Evolutionary conservation across 2,888 invertebrate species (phyloP), one percentile per base, ranked within the genome.

Genomic region (Platerodrilus igneus): DNA sequence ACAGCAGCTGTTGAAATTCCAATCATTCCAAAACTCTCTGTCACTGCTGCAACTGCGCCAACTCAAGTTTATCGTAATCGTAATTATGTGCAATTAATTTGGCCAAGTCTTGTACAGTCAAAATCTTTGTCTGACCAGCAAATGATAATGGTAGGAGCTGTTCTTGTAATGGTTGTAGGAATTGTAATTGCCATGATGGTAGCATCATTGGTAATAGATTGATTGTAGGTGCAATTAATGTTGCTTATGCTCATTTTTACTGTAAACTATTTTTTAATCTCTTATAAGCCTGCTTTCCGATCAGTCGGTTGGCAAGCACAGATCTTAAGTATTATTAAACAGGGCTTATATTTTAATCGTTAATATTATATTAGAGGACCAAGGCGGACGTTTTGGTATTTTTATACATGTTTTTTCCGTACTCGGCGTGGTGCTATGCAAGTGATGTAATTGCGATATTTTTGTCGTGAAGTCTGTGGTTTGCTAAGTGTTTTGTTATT

Each of bases 81-180:
- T 28, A 50, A 28, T 29, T 42, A 42, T 27, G 32, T 52, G 8
- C 45, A 50, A 13, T 39, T 44, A 6, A 34, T 50, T n/a, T 48
- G 48, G 45, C 38, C 50, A 3, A 50, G 45, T 8, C 19, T 48
- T 29, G 32, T 33, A 5, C 40, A 44, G 20, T 30, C 47, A 40
- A 67, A 64, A 54, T 63, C 63, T 29, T 64, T 75, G 57, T 73
- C 74, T 18, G 77, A 77, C 57, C 72, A 73, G 49, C 80, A 83
- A 62, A 73, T 75, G 66, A 82, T 58, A n/a, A 53, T 57, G 43
- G 52, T 63, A 35, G 57, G 51, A 42, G 58, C 83, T 50, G 67
- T 79, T 26, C 38, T 59, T 30, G 40, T 64, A 31, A 55, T 60
- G 34, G 36, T 65, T 21, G 34, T 59, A 28, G 64, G 63, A 32